Conservation (phyloP, 2,113 vertebrate genomes). For the Mustelus asterias region DNA sequence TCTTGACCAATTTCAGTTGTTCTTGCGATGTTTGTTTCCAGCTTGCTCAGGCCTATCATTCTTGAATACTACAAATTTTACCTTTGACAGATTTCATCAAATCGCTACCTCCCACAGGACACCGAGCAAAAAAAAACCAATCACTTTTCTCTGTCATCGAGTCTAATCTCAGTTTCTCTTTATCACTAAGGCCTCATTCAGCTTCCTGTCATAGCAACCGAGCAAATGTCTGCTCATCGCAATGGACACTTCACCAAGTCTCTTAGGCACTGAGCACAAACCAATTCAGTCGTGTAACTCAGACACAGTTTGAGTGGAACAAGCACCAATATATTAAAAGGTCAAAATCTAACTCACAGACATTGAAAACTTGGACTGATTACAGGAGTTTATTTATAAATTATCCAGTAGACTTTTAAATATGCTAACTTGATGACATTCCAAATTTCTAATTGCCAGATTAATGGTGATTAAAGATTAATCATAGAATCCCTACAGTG, state of each 20-base stretch:
- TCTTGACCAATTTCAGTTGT: background rate
- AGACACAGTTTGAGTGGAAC: background rate
- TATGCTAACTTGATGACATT: background rate
- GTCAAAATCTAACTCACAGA: background rate
- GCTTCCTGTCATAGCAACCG: constrained; percentile 13
- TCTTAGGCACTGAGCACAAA: background rate
- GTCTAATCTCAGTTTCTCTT: constrained; percentile 5
- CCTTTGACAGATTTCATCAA: background rate
- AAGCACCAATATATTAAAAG: background rate
- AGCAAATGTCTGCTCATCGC: background rate
- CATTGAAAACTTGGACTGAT: background rate
- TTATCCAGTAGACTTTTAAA: background rate
- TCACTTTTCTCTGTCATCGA: background rate
- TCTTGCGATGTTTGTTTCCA: background rate
- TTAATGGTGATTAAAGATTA: background rate
- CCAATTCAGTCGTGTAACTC: background rate
- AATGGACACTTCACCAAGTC: background rate
- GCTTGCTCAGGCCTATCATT: background rate
- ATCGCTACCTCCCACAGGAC: constrained; percentile 25
- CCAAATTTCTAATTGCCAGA: background rate
- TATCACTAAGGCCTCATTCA: background rate
- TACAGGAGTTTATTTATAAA: background rate
- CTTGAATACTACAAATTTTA: background rate
- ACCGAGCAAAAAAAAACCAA: background rate
- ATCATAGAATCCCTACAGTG: too few relatives aligned